These are phyloP conservation scores for Anas georgica DNA, from an alignment of 2,797 vertebrate genomes.

Conservation along the genomic window DNA sequence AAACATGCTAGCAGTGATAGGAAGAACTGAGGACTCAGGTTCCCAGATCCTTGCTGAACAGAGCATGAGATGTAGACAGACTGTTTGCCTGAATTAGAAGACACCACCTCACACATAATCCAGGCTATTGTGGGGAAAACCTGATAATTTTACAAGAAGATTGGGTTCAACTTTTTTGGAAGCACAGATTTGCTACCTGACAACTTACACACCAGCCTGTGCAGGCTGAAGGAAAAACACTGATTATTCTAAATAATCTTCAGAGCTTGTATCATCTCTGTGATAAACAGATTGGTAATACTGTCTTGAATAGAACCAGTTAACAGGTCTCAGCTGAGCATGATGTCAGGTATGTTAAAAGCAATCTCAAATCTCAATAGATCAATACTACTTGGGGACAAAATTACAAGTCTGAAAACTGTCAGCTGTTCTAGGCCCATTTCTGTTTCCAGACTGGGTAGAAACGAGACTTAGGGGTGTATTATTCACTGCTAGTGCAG, in stretches of 20 bases:
- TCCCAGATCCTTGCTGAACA: neutral
- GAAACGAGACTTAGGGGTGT: neutral
- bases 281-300: neutral
- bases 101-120: neutral
- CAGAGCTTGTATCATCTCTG: neutral
- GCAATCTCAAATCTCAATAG: neutral
- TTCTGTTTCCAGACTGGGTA: neutral
- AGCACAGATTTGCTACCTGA: neutral
- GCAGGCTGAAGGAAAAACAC: neutral
- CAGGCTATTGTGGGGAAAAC: neutral
- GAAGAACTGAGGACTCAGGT: accelerated
- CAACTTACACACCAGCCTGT: neutral
- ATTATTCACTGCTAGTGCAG: neutral
- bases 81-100: neutral
- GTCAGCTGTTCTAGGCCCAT: neutral
- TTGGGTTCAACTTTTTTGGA: neutral
- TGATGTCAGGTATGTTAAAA: neutral
- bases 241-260: neutral
- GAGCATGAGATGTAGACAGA: accelerated
- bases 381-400: neutral
- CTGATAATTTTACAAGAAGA: neutral
- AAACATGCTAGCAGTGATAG: neutral
- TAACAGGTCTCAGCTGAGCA: neutral
- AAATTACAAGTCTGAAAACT: neutral
- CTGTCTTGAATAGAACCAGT: neutral